A percentile compares a stretch with the other conserved stretches of the same genome.
Conservation (phyloP, 2,113 vertebrate species). For the Malurus melanocephalus region DNA sequence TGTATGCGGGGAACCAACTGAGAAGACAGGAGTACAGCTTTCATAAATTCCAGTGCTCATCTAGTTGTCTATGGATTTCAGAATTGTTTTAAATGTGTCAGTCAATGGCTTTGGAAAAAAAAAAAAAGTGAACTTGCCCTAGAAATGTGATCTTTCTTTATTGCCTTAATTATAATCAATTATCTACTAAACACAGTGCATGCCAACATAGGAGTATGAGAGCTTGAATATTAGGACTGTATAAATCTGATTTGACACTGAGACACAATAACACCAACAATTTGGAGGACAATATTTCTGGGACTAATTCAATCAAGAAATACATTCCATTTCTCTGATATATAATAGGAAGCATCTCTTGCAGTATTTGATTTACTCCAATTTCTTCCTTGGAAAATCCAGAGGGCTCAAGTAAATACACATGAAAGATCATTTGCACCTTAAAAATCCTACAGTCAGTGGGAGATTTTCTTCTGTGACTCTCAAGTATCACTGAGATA, state of each 20-base stretch:
- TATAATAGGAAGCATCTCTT: background rate
- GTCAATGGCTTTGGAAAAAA: background rate
- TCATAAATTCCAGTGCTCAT: background rate
- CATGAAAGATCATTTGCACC: background rate
- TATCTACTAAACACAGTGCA: background rate
- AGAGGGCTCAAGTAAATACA: background rate
- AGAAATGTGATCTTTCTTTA: background rate
- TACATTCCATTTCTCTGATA: background rate
- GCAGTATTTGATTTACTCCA: background rate
- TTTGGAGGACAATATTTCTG: background rate
- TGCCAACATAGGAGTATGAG: background rate
- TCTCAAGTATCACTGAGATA: background rate
- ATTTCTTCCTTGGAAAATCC: background rate
- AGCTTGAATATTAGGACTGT: background rate
- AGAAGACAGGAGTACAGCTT: background rate
- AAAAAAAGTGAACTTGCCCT: background rate
- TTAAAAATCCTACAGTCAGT: background rate
- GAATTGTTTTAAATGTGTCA: background rate
- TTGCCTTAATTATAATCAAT: conserved; percentile 7
- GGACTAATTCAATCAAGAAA: background rate
- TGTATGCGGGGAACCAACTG: background rate
- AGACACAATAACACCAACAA: background rate
- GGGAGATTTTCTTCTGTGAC: background rate
- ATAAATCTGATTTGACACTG: background rate
- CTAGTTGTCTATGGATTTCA: background rate